These are phyloP conservation scores for Heliothis subflexa DNA, from an alignment of 1,140 invertebrate genomes.

Conservation along the genomic window DNA sequence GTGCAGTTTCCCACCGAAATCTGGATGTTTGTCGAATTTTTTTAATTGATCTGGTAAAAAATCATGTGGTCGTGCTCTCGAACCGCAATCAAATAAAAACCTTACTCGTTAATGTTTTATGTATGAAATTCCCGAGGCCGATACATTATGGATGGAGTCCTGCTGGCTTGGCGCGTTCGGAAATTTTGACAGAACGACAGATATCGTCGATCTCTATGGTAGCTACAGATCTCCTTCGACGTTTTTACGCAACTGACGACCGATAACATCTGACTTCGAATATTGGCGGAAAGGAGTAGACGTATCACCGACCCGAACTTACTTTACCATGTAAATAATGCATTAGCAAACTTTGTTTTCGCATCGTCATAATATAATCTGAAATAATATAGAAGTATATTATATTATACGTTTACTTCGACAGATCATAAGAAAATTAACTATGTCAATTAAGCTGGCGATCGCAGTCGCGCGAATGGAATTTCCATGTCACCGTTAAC, in stretches of 20 bases:
- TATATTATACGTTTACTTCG: constrained; percentile 1
- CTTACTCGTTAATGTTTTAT: constrained; percentile 83
- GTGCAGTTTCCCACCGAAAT: constrained; percentile 80
- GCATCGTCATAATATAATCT: not conserved
- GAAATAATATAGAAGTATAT: constrained; percentile 16
- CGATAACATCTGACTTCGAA: constrained; percentile 71
- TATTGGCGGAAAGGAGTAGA: constrained; percentile 50
- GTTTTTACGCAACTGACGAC: constrained; percentile 65
- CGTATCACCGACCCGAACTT: constrained; percentile 20
- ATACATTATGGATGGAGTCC: constrained; percentile 83
- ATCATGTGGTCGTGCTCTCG: constrained; percentile 63
- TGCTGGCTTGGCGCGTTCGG: constrained; percentile 71
- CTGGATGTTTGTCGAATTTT: constrained; percentile 68
- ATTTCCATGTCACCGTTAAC: constrained; percentile 33
- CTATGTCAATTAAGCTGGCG: not conserved
- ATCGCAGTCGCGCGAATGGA: constrained; percentile 36
- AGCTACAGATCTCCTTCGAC: constrained; percentile 55
- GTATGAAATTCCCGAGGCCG: constrained; percentile 74
- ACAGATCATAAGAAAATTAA: constrained; percentile 30
- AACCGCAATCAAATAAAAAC: constrained; percentile 83
- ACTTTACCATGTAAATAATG: constrained; percentile 41
- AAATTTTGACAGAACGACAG: constrained; percentile 79
- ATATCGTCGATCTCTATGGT: constrained; percentile 78
- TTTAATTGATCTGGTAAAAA: constrained; percentile 79
- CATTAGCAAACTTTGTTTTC: constrained; percentile 18